A percentile compares a stretch with the other conserved stretches of the same genome.
phyloP scores from a whole-genome alignment of 2,797 vertebrate genomes.

The Helicolenus hilgendorfi region DNA sequence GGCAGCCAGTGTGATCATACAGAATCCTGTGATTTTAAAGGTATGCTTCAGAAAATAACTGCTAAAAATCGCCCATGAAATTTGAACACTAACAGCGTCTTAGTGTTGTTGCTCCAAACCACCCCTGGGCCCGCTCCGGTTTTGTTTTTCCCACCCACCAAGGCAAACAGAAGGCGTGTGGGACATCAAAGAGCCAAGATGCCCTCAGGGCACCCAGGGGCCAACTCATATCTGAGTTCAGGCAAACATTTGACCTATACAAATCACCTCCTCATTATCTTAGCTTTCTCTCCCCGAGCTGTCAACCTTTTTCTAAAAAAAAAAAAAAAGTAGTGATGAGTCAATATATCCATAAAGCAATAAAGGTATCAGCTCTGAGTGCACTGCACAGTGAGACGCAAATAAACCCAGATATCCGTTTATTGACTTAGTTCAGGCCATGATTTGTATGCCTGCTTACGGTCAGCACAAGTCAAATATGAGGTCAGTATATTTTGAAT shows the following conservation, averaged over 20 bases:
- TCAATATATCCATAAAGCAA: constrained; percentile 7
- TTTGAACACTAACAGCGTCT: constrained; percentile 66
- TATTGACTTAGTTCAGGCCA: constrained; percentile 82
- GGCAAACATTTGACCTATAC: constrained; percentile 46
- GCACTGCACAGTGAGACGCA: constrained; percentile 47
- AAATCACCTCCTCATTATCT: constrained; percentile 57
- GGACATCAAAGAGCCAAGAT: constrained; percentile 75
- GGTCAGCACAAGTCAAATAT: constrained; percentile 86
- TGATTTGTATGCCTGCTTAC: constrained; percentile 79
- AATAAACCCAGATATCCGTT: constrained; percentile 77
- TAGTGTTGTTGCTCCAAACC: constrained; percentile 74
- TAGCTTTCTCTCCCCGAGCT: constrained; percentile 2
- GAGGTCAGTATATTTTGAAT: constrained; percentile 87
- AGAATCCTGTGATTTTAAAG: constrained; percentile 66
- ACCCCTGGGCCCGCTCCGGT: constrained; percentile 55
- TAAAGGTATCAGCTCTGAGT: constrained; percentile 41
- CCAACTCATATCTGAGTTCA: constrained; percentile 54
- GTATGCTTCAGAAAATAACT: constrained; percentile 67
- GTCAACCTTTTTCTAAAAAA: constrained; percentile 29
- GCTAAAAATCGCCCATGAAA: constrained; percentile 63
- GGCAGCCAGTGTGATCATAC: constrained; percentile 41
- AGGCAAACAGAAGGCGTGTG: constrained; percentile 73
- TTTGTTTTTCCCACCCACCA: constrained; percentile 82
- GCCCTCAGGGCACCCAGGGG: constrained; percentile 55
- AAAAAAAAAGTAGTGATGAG: background rate